Evolutionary conservation across 2,113 vertebrate species (phyloP).

Genomic region (Ivindomyrus marchei): DNA sequence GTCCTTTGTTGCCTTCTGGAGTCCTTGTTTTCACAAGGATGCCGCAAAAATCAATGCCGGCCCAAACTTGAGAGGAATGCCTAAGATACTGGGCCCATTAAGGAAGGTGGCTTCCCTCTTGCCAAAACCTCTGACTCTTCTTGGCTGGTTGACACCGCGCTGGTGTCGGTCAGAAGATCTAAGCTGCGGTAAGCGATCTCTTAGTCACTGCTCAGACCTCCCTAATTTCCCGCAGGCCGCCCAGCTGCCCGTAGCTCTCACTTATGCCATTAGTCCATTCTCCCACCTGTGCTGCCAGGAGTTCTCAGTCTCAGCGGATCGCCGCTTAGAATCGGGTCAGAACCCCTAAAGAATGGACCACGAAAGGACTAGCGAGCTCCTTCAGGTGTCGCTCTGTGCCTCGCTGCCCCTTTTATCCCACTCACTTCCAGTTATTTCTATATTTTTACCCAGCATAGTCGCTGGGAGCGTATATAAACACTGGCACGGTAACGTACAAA

Average conservation of each 20-base stretch:
- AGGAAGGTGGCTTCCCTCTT: background rate
- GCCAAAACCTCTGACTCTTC: background rate
- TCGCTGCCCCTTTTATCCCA: background rate
- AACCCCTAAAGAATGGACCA: background rate
- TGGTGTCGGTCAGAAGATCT: background rate
- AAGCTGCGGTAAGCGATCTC: background rate
- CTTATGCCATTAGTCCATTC: background rate
- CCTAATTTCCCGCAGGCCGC: background rate
- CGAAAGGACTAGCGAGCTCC: background rate
- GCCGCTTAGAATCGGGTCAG: background rate
- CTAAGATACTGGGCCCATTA: background rate
- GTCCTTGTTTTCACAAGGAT: background rate
- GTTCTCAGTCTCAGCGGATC: background rate
- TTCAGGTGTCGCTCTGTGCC: background rate
- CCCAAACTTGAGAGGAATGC: background rate
- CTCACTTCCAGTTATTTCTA: background rate
- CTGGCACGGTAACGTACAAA: background rate
- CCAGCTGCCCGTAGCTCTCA: background rate
- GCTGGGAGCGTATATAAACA: background rate
- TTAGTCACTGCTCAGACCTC: background rate
- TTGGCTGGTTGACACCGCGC: background rate
- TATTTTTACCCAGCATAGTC: background rate
- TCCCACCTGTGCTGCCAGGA: background rate
- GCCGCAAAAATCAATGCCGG: background rate
- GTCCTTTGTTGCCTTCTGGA: background rate